Base-by-base conservation (phyloP, 2,888 invertebrate genomes). In the Argyra leucocephala region DNA sequence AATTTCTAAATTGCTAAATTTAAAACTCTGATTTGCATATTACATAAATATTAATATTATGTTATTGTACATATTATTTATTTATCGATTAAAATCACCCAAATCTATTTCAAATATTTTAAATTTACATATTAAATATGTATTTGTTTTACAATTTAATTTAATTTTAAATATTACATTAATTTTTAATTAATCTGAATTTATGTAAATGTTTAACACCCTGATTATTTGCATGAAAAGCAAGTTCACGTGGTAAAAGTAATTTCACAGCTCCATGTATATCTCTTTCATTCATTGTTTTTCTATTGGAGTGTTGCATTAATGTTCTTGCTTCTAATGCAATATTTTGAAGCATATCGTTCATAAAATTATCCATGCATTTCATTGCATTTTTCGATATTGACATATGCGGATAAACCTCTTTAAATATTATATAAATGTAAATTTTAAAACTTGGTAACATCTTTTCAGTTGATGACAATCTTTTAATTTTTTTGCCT, bases 281-380 rank as follows among this genome's bases (percentile, higher is more conserved):
- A 36, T 68, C 66, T 3, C 18, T 37, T 6, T 57, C 59, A 22
- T 10, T 37, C 23, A 68, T 57, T 2, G 68, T 68, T 31, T 63
- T 62, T 3, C 64, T 37, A 4, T 67, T 66, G 2, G 61, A 26
- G 10, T 15, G 18, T 26, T 22, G 37, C 12, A 48, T 61, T 1
- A 66, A 22, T 18, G 23, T 26, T 58, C 31, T 31, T 12, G 68
- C 65, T 57, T 64, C 63, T 58, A 2, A 22, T 1, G 64, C 61
- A 12, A 68, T 64, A 15, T 26, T 23, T n/a, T 60, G 15, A 31
- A 68, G 63, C 58, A 68, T 64, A 58, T 63, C 64, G 24, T 60
- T 66, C 10, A 66, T 31, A 26, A 64, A 63, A 63, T 63, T 23
- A 57, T 68, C 67, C 21, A 67, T 48, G 9, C 66, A 21, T 21